These are phyloP conservation scores for Caenorhabditis sp. DNA, from an alignment of 2,888 invertebrate genomes.

Conservation along the genomic window DNA sequence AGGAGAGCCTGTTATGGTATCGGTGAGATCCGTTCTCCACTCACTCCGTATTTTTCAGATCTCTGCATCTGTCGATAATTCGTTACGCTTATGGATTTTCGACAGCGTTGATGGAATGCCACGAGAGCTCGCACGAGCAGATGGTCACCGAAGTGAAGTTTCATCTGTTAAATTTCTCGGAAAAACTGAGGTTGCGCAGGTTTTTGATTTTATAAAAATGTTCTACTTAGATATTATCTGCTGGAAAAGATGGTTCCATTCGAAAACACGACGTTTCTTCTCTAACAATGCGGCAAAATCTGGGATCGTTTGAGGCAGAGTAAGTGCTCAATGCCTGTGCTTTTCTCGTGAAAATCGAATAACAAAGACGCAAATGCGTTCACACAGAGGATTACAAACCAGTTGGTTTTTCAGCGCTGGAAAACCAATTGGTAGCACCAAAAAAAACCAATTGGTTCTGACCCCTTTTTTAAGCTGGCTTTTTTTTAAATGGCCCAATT, in stretches of 20 bases:
- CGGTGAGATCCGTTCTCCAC: not conserved
- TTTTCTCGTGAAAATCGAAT: too few relatives aligned
- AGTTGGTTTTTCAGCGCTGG: too few relatives aligned
- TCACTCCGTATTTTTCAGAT: too few relatives aligned
- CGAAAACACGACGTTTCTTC: slow-evolving; percentile 73
- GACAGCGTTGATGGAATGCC: slow-evolving; percentile 91
- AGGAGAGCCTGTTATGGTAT: slow-evolving; percentile 92
- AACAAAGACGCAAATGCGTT: too few relatives aligned
- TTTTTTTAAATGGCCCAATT: too few relatives aligned
- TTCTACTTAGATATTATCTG: slow-evolving; percentile 65
- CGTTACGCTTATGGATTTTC: slow-evolving; percentile 86
- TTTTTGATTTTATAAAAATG: not conserved
- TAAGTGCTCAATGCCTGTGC: too few relatives aligned
- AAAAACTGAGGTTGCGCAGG: slow-evolving; percentile 46
- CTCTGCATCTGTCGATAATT: slow-evolving; percentile 80
- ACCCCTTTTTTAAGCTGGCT: too few relatives aligned
- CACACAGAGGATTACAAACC: too few relatives aligned
- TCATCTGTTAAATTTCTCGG: slow-evolving; percentile 53
- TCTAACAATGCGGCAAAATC: slow-evolving; percentile 71
- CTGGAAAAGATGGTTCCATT: slow-evolving; percentile 78
- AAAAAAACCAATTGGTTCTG: too few relatives aligned
- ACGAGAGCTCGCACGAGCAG: slow-evolving; percentile 81
- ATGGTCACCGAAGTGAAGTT: slow-evolving; percentile 84
- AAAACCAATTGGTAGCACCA: too few relatives aligned
- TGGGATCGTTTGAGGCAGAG: slow-evolving; percentile 73